These are phyloP conservation scores for Rhabdornis inornatus DNA, from an alignment of 2,113 vertebrate species.

Conservation along the genomic window DNA sequence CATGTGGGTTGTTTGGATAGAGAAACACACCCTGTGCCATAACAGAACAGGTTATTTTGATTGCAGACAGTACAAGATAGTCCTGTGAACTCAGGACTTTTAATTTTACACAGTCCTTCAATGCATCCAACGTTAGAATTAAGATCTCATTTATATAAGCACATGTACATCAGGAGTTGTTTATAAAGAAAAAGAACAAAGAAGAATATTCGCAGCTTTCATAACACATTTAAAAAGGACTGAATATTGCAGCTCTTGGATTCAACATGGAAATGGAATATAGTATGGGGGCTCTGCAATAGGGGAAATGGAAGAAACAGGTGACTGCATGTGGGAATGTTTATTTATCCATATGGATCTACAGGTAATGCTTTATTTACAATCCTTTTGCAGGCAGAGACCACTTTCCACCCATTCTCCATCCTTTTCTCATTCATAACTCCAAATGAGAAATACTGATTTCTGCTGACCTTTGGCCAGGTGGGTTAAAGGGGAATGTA, in stretches of 20 bases:
- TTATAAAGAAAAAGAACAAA: not conserved
- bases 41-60: not conserved
- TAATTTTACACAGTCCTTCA: not conserved
- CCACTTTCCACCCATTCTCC: not conserved
- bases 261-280: not conserved
- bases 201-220: not conserved
- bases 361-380: not conserved
- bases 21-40: not conserved
- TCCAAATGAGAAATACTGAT: not conserved
- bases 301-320: not conserved
- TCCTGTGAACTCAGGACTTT: not conserved
- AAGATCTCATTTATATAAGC: not conserved
- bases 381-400: not conserved
- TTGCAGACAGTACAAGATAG: not conserved
- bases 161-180: not conserved
- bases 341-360: no score
- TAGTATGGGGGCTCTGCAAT: not conserved
- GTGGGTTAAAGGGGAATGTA: not conserved
- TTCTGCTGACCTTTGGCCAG: not conserved
- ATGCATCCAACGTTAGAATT: not conserved
- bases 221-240: not conserved
- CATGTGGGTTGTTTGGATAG: not conserved
- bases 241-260: not conserved
- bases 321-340: not conserved
- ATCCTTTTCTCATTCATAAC: not conserved